Percentiles rank a stretch among this genome's conserved stretches.
phyloP scores from a whole-genome alignment of 2,888 invertebrate genomes.

The Dermolepida albohirtum region DNA sequence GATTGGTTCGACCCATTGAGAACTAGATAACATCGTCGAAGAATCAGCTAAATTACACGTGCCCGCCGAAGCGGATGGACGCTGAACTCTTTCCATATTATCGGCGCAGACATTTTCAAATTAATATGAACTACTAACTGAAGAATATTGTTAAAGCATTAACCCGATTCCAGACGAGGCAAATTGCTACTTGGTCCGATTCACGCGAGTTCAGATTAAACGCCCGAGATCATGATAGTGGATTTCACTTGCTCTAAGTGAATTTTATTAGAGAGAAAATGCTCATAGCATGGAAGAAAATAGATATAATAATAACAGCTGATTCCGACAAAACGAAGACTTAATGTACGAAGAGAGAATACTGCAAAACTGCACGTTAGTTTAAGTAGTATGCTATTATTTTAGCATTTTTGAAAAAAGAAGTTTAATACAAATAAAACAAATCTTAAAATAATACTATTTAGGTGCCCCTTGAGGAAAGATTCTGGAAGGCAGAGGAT shows the following conservation, averaged over 20 bases:
- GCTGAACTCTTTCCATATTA: not conserved
- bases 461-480: no score
- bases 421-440: no score
- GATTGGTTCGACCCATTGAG: conserved; percentile 26
- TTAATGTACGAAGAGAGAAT: no score
- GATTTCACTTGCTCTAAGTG: conserved; percentile 33
- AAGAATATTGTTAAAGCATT: conserved; percentile 28
- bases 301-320: conserved; percentile 9
- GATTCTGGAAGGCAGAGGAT: no score
- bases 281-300: conserved; percentile 1
- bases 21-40: conserved; percentile 21
- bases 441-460: no score
- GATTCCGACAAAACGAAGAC: not conserved
- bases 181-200: conserved; percentile 34
- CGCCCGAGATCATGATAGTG: conserved; percentile 25
- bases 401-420: no score
- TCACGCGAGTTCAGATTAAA: conserved; percentile 32
- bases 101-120: conserved; percentile 23
- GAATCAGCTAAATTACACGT: conserved; percentile 28
- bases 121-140: conserved; percentile 29
- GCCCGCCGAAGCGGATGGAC: conserved; percentile 16
- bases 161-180: conserved; percentile 31
- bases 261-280: conserved; percentile 32
- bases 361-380: no score
- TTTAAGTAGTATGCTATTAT: no score